Evolutionary conservation across 2,113 vertebrate species (phyloP), one percentile per base, ranked within the genome.

Genomic region (Leptocoma aspasia): DNA sequence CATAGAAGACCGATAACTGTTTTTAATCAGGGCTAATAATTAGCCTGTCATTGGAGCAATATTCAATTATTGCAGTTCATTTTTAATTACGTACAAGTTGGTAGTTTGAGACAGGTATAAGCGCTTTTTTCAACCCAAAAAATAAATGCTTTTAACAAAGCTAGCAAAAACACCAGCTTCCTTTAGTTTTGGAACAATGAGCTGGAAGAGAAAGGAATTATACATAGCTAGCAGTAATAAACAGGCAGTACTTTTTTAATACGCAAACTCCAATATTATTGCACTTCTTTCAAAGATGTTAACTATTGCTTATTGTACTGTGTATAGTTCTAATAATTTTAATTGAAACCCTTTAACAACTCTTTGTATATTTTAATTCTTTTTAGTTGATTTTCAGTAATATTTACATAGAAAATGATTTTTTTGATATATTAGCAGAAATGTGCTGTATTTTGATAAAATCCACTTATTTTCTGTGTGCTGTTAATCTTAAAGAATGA

Each of bases 1-100:
- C 99, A 99, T 98, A 99, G 98, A 97, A 98, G 97, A 99, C 98
- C 98, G 98, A 96, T 98, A 99, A 98, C 98, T 99, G 98, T 99
- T 98, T 92, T 97, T 96, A 97, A 87, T 94, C 52, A 88, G 96
- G 97, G 98, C 95, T 98, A 97, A 90, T 95, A 70, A 96, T 94
- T 96, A 97, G 96, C 91, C 87, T 95, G 42, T 96, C 93, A 93
- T 96, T 96, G 93, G 82, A 98, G 97, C 97, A 97, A 97, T 98
- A 98, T 95, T 97, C 94, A 94, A 47, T 97, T 97, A 94, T 92
- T 97, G 82, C 94, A 79, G 27, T 94, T 97, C 56, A 96, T 97
- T 97, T 97, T 97, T 97, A 95, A 94, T 96, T 95, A 95, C 37
- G 44, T 96, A 79, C 63, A 93, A 91, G 83, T 97, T 94, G 77